Percentiles rank a stretch among this genome's conserved stretches.
Conservation (phyloP, 23 tunicate genomes). For the Trididemnum clinides region DNA sequence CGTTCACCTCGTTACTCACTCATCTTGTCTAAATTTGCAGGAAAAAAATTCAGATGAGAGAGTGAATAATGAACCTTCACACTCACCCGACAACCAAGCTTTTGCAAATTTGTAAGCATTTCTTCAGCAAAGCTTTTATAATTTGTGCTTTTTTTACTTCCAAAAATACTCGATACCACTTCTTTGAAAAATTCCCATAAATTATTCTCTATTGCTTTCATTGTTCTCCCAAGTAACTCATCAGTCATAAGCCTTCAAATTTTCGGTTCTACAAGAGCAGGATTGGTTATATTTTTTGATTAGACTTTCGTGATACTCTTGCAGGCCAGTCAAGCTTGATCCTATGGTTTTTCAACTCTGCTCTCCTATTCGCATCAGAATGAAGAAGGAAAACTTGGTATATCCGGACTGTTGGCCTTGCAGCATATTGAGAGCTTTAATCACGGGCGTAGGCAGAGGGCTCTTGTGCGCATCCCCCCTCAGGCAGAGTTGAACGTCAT, state of each 20-base stretch:
- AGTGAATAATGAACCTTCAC: not conserved
- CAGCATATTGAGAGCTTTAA: too few relatives aligned
- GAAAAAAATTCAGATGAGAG: not conserved
- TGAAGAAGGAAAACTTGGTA: too few relatives aligned
- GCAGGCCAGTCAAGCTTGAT: not conserved
- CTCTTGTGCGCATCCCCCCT: too few relatives aligned
- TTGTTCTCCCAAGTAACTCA: not conserved
- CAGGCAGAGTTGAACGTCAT: too few relatives aligned
- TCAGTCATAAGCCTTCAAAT: too few relatives aligned
- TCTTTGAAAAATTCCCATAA: not conserved
- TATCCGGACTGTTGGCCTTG: too few relatives aligned
- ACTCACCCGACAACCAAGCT: not conserved
- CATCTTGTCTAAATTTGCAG: not conserved
- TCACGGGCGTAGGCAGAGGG: too few relatives aligned
- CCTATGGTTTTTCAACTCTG: not conserved
- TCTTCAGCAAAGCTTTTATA: not conserved
- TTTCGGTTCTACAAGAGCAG: not conserved
- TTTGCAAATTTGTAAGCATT: not conserved
- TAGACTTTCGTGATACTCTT: not conserved
- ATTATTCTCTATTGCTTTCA: not conserved
- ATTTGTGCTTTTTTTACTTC: not conserved
- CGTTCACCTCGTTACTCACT: not conserved
- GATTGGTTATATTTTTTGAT: not conserved
- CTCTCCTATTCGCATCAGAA: not conserved
- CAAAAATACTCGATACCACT: not conserved